phyloP scores from a whole-genome alignment of 2,797 vertebrate species.

The Psittacula derbiana region DNA sequence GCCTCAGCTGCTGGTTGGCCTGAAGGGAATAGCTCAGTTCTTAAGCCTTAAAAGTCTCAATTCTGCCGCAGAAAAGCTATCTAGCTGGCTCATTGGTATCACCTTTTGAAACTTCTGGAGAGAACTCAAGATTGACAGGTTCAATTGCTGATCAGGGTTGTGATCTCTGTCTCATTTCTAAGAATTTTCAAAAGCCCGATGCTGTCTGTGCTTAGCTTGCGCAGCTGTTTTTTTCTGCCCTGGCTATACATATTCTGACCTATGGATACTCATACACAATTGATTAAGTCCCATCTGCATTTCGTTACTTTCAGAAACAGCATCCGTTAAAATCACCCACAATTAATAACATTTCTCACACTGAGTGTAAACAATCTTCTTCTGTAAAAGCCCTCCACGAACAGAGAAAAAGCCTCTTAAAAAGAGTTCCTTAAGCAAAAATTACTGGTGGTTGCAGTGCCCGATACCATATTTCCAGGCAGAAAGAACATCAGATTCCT shows the following conservation, averaged over 20 bases:
- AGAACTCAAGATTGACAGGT: constrained; percentile 3
- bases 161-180: constrained; percentile 12
- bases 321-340: constrained; percentile 4
- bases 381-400: not conserved
- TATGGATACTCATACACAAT: not conserved
- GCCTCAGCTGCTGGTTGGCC: not conserved
- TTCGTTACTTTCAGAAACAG: not conserved
- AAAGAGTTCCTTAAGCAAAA: not conserved
- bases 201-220: not conserved
- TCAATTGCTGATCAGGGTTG: not conserved
- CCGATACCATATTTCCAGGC: not conserved
- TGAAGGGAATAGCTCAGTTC: constrained; percentile 39
- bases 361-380: not conserved
- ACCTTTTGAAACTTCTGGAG: constrained; percentile 34
- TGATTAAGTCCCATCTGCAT: not conserved
- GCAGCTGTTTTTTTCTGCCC: not conserved
- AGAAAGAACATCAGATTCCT: not conserved
- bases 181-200: not conserved
- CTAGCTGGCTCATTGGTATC: not conserved
- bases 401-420: not conserved
- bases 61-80: not conserved
- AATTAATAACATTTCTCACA: constrained; percentile 8
- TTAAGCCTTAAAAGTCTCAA: constrained; percentile 15
- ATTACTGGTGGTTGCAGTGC: not conserved
- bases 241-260: not conserved